These are phyloP conservation scores for Sympetrum striolatum DNA, from an alignment of 2,888 invertebrate genomes.

Conservation along the genomic window DNA sequence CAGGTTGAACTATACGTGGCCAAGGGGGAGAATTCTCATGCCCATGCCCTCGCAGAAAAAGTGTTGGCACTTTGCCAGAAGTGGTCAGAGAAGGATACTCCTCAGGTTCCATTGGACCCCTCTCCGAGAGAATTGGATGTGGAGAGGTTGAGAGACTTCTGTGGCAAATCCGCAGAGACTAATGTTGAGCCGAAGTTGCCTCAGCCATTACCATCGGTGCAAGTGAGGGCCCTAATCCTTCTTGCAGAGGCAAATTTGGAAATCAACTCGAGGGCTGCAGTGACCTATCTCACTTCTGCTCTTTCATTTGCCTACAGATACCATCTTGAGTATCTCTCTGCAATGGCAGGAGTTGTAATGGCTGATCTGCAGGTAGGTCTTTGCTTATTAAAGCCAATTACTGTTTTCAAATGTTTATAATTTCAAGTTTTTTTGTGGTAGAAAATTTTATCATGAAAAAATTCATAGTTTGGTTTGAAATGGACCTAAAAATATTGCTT, in stretches of 20 bases:
- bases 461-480: not conserved
- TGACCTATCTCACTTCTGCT: constrained; percentile 69
- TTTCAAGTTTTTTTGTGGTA: not conserved
- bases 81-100: constrained; percentile 58
- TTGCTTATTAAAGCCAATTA: not conserved
- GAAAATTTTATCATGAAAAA: not conserved
- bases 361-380: constrained; percentile 71
- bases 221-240: constrained; percentile 73
- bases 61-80: constrained; percentile 56
- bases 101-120: not conserved
- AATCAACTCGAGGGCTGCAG: constrained; percentile 62
- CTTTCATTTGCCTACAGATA: constrained; percentile 76
- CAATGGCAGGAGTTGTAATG: constrained; percentile 78
- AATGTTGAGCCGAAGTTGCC: constrained; percentile 46
- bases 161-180: constrained; percentile 56
- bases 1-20: constrained; percentile 58
- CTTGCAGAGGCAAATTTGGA: constrained; percentile 63
- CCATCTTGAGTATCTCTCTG: constrained; percentile 78
- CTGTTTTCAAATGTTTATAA: not conserved
- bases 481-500: not conserved
- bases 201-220: constrained; percentile 57
- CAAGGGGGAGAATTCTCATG: constrained; percentile 58
- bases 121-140: not conserved
- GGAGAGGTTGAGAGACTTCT: constrained; percentile 61
- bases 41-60: constrained; percentile 58